phyloP scores from a whole-genome alignment of 2,888 invertebrate genomes.

The Andrena minutula region DNA sequence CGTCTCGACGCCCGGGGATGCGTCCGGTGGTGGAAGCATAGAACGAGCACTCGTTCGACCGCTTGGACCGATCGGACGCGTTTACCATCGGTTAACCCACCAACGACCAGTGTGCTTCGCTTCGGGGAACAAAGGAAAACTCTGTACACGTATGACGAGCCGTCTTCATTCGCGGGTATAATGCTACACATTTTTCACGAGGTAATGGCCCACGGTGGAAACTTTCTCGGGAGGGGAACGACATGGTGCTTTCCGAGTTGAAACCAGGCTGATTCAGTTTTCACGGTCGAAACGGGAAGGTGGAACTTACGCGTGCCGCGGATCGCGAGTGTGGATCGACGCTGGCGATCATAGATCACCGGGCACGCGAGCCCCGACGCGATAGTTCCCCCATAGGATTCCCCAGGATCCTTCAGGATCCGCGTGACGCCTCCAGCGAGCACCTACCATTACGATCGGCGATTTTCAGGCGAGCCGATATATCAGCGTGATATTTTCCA shows the following conservation, averaged over 20 bases:
- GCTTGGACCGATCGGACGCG: conserved; percentile 17
- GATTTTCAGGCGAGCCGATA: conserved; percentile 34
- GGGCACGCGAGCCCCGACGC: background rate
- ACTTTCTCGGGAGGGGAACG: background rate
- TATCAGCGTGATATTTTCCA: conserved; percentile 39
- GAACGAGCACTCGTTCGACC: conserved; percentile 35
- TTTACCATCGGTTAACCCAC: background rate
- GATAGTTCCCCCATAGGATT: conserved; percentile 20
- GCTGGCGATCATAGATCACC: conserved; percentile 18
- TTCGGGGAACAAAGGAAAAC: background rate
- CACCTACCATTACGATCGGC: conserved; percentile 24
- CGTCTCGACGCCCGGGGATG: conserved; percentile 83
- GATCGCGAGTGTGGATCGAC: conserved; percentile 16
- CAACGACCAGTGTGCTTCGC: conserved; percentile 29
- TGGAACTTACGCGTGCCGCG: background rate
- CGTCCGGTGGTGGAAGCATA: conserved; percentile 68
- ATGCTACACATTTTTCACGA: conserved; percentile 77
- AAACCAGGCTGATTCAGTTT: background rate
- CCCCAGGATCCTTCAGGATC: background rate
- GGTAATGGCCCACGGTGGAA: conserved; percentile 66
- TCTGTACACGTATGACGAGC: conserved; percentile 58
- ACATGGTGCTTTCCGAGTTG: background rate
- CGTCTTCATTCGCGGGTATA: conserved; percentile 71
- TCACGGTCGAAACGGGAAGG: background rate
- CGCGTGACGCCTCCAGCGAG: conserved; percentile 1